Conservation (phyloP, 2,797 vertebrate genomes). For the Basileuterus tristriatus region DNA sequence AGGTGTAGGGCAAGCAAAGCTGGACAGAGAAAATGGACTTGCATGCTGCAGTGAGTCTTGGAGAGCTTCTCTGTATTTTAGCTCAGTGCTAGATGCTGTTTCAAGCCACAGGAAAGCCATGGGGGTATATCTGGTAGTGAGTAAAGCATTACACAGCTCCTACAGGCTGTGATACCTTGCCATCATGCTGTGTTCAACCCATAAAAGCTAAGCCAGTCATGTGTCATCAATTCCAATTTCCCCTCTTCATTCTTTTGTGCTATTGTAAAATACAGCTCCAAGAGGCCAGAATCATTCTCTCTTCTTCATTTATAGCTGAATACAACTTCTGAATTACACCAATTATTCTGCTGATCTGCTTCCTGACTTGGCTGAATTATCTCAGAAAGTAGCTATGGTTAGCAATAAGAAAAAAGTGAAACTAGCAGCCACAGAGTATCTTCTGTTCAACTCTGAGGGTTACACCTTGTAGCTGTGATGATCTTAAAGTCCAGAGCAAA, state of each 20-base stretch:
- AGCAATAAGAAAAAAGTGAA: neutral
- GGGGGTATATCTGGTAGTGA: conserved; percentile 4
- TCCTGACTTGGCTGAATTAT: neutral
- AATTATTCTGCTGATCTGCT: neutral
- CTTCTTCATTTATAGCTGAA: neutral
- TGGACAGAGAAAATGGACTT: neutral
- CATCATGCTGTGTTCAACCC: neutral
- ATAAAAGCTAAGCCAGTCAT: neutral
- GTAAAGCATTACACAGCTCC: neutral
- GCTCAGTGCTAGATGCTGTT: neutral
- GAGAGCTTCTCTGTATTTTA: neutral
- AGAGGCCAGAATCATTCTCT: neutral
- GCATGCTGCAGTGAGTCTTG: neutral
- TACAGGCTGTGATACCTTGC: neutral
- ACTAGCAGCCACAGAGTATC: neutral
- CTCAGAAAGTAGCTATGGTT: neutral
- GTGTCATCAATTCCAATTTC: conserved; percentile 20
- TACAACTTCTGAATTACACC: neutral
- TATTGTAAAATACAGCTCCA: neutral
- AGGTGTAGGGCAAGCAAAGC: neutral
- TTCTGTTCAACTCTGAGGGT: neutral
- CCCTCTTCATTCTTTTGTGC: neutral
- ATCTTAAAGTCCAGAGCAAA: neutral
- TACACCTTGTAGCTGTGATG: neutral
- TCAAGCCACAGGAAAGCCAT: neutral